Evolutionary conservation across 2,113 vertebrate genomes (phyloP), one percentile per base, ranked within the genome.

Genomic region (Benitochromis conjunctus): DNA sequence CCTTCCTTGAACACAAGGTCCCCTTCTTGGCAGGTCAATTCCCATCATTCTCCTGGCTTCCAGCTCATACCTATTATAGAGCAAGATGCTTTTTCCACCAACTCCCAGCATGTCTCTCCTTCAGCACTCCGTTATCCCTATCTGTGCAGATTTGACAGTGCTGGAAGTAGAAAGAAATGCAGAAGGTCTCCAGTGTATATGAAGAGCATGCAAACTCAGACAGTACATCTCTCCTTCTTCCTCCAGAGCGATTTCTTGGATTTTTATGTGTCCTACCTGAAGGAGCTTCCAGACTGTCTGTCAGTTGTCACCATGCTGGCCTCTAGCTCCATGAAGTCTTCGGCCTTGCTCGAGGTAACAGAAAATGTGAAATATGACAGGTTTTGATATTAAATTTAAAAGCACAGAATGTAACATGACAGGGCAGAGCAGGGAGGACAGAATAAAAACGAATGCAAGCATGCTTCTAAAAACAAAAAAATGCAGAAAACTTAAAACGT

Each of bases 251-350:
- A 98, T 82, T 99, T 99, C 94, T 94, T 99, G 95, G 98, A 99
- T 90, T 97, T 98, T 87, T 99, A 99, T 0, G 96, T 98, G 87
- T 97, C 98, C 43, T 99, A 99, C 92, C 94, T 99, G 92, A 97
- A 97, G 92, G 98, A 99, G 88, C 95, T 99, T 31, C 98, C 98
- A 7, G 98, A 99, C 89, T 99, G 98, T 92, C 96, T 99, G 83
- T 97, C 97, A 1, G 94, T 98, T 80, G 96, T 99, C 85, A 96
- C 96, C 12, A 95, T 97, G 92, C 91, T 96, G 6, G 57, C 92
- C 19, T 86, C 94, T 85, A 93, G 88, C 80, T 93, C 93, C 36
- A 55, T 91, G 56, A 96, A 95, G 56, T 74, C 93, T 3, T 88
- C 89, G 7, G 78, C 91, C 29, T 89, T 96, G 4, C 83, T 95